A percentile compares a stretch with the other conserved stretches of the same genome.
These are phyloP conservation scores for Drosophila tropicalis DNA, from an alignment of 1,140 invertebrate genomes.

Conservation along the genomic window DNA sequence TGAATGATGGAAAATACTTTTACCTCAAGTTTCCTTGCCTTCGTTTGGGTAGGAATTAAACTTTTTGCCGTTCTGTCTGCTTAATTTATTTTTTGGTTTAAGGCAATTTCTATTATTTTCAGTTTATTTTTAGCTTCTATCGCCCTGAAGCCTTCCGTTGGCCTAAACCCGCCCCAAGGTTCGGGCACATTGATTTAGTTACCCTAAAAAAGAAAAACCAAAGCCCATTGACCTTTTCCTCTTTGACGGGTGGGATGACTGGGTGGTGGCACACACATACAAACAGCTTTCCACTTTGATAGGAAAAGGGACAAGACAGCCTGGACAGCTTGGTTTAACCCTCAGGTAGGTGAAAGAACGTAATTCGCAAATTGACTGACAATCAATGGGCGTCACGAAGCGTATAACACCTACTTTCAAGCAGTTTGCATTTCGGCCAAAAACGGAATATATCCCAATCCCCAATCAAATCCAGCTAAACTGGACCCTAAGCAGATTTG, in stretches of 20 bases:
- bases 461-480: slow-evolving; percentile 1
- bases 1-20: slow-evolving; percentile 38
- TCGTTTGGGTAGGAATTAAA: slow-evolving; percentile 46
- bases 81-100: not conserved
- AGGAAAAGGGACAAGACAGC: slow-evolving; percentile 17
- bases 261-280: not conserved
- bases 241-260: not conserved
- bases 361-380: slow-evolving; percentile 77
- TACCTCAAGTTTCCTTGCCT: not conserved
- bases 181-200: slow-evolving; percentile 43
- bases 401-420: slow-evolving; percentile 50
- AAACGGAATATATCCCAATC: slow-evolving; percentile 1
- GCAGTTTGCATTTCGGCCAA: slow-evolving; percentile 46
- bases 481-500: slow-evolving; percentile 49
- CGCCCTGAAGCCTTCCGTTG: not conserved
- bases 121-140: slow-evolving; percentile 66
- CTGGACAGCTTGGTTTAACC: slow-evolving; percentile 42
- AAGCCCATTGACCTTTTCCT: slow-evolving; percentile 64
- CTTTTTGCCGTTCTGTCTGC: slow-evolving; percentile 17
- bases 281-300: slow-evolving; percentile 37
- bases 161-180: slow-evolving; percentile 45
- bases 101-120: slow-evolving; percentile 44
- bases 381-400: slow-evolving; percentile 56
- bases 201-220: slow-evolving; percentile 9
- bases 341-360: slow-evolving; percentile 58